These are phyloP conservation scores for Danaus plexippus DNA, from an alignment of 1,140 invertebrate genomes.

Conservation along the genomic window DNA sequence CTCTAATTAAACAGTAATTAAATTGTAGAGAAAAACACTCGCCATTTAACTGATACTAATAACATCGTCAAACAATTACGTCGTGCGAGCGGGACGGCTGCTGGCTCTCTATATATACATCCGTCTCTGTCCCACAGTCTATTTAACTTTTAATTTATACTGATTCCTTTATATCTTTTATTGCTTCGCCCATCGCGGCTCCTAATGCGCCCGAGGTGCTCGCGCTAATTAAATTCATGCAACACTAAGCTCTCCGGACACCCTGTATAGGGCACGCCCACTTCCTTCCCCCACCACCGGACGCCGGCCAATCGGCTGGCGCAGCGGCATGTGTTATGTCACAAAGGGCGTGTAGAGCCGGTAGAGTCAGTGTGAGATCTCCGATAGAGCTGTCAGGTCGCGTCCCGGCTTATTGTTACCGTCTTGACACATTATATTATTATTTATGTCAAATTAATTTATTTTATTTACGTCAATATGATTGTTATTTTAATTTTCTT, in stretches of 20 bases:
- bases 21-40: conserved; percentile 65
- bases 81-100: conserved; percentile 32
- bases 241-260: conserved; percentile 62
- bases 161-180: conserved; percentile 73
- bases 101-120: conserved; percentile 3
- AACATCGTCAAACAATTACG: conserved; percentile 72
- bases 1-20: conserved; percentile 69
- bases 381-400: conserved; percentile 68
- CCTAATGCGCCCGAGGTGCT: conserved; percentile 70
- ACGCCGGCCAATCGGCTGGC: conserved; percentile 28
- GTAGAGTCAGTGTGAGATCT: conserved; percentile 55
- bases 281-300: conserved; percentile 23
- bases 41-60: conserved; percentile 72
- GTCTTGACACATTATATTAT: conserved; percentile 71
- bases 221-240: conserved; percentile 71
- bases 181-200: conserved; percentile 69
- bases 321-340: conserved; percentile 27
- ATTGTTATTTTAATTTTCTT: no score
- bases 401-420: conserved; percentile 56
- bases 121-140: conserved; percentile 49
- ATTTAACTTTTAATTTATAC: conserved; percentile 73
- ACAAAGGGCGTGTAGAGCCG: conserved; percentile 28
- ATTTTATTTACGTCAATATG: conserved; percentile 44
- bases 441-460: conserved; percentile 67
- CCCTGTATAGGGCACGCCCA: conserved; percentile 36